A percentile compares a stretch with the other conserved stretches of the same genome.
Conservation (phyloP, 2,888 invertebrate genomes). For the Drosophila antonietae region DNA sequence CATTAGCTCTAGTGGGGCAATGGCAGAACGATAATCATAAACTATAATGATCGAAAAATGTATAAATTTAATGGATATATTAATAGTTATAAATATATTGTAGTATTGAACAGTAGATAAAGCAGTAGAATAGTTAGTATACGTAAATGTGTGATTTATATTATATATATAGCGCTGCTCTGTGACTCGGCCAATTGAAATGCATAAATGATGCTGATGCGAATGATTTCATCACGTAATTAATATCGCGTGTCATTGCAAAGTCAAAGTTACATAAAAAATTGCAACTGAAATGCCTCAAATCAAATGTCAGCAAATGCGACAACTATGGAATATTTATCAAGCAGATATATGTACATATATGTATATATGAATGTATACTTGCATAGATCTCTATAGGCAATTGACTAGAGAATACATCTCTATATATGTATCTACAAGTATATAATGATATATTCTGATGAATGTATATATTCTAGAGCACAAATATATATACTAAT, state of each 20-base stretch:
- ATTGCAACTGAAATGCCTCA: slow-evolving; percentile 15
- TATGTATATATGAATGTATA: background rate
- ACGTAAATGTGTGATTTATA: no score
- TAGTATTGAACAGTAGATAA: no score
- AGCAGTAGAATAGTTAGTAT: no score
- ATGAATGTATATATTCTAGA: background rate
- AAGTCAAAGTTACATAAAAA: slow-evolving; percentile 40
- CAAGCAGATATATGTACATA: background rate
- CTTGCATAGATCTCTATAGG: no score
- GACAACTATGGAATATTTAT: slow-evolving; percentile 7
- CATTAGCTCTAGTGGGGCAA: background rate
- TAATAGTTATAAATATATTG: background rate
- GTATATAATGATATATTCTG: no score
- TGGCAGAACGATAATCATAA: background rate
- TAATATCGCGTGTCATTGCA: slow-evolving; percentile 62
- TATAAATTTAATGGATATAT: no score
- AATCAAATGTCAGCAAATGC: slow-evolving; percentile 19
- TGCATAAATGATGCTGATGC: slow-evolving; percentile 20
- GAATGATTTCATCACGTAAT: slow-evolving; percentile 63
- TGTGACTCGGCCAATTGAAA: slow-evolving; percentile 45
- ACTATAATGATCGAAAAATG: background rate
- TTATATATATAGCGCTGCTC: slow-evolving; percentile 10
- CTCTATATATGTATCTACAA: background rate
- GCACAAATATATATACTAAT: background rate
- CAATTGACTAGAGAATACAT: background rate